Conservation (phyloP, 2,888 invertebrate genomes). For the Reticulitermes lucifugus region DNA sequence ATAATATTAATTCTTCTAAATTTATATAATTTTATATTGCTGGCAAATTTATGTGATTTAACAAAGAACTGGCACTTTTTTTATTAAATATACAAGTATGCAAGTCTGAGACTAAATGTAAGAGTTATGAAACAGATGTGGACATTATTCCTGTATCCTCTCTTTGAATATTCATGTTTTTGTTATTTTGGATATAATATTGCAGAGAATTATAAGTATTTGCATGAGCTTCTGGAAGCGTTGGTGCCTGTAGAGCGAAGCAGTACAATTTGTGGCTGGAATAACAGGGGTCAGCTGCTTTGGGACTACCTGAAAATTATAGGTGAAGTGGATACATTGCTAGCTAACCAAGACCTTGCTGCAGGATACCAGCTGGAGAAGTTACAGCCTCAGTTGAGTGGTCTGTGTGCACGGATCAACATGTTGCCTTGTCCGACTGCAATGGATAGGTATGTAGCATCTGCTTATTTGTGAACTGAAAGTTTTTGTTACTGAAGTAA, state of each 20-base stretch:
- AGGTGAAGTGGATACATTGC: conserved; percentile 64
- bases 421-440: conserved; percentile 65
- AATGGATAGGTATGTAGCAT: conserved; percentile 65
- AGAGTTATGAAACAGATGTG: too few relatives aligned
- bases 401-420: conserved; percentile 66
- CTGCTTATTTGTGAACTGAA: background rate
- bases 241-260: conserved; percentile 68
- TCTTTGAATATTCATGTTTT: background rate
- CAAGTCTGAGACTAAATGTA: too few relatives aligned
- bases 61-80: too few relatives aligned
- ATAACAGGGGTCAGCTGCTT: conserved; percentile 76
- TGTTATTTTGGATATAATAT: conserved; percentile 45
- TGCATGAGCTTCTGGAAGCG: conserved; percentile 71
- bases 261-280: conserved; percentile 77
- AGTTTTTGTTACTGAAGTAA: too few relatives aligned
- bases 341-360: conserved; percentile 55
- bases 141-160: too few relatives aligned
- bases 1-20: too few relatives aligned
- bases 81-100: too few relatives aligned
- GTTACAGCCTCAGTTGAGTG: conserved; percentile 66
- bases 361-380: conserved; percentile 65
- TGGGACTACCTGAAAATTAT: conserved; percentile 77
- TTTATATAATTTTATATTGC: too few relatives aligned
- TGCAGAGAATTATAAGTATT: conserved; percentile 75
- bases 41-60: too few relatives aligned